Evolutionary conservation across 2,113 vertebrate genomes (phyloP).

Genomic region (Sturnira hondurensis): DNA sequence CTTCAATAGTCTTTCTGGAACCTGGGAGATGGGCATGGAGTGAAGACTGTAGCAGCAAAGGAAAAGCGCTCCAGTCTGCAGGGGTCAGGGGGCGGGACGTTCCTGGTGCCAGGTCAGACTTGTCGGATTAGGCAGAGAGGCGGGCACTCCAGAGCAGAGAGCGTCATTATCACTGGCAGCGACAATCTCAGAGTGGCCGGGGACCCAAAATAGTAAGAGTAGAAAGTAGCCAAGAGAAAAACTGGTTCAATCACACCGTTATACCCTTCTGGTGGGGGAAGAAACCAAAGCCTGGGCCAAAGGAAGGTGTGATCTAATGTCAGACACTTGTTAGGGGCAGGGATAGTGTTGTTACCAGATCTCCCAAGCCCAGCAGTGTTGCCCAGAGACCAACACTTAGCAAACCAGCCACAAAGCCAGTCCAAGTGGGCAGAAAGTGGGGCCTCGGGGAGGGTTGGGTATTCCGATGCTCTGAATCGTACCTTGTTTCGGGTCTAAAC

Average conservation of each 20-base stretch:
- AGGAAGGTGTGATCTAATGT: neutral
- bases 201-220: neutral
- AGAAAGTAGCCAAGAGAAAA: neutral
- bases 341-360: neutral
- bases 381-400: neutral
- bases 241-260: neutral
- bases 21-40: neutral
- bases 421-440: neutral
- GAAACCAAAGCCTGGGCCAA: neutral
- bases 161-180: neutral
- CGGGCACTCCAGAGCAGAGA: neutral
- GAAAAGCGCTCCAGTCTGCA: neutral
- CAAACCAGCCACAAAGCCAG: neutral
- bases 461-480: neutral
- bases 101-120: neutral
- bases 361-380: neutral
- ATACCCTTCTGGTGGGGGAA: neutral
- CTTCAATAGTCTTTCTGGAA: neutral
- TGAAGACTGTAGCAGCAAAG: neutral
- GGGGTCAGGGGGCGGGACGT: neutral
- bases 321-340: neutral
- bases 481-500: constrained; percentile 39
- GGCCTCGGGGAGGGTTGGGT: fast-evolving
- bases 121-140: neutral
- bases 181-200: neutral